phyloP scores from a whole-genome alignment of 2,888 invertebrate species.

The Cerastoderma edule region DNA sequence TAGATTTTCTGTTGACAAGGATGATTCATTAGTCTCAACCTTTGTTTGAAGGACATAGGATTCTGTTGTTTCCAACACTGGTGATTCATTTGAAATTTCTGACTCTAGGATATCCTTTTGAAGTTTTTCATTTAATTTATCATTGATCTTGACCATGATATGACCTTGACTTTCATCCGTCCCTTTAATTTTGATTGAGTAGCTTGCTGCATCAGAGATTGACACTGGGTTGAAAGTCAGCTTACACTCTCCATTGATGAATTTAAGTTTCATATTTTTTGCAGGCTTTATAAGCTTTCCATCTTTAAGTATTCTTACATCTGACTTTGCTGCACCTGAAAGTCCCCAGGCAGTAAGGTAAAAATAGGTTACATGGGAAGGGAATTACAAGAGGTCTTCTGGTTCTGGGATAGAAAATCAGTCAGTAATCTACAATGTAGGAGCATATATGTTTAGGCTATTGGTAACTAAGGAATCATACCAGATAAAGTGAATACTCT shows the following conservation, averaged over 20 bases:
- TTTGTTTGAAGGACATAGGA: no score
- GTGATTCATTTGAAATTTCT: background rate
- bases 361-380: no score
- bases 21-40: no score
- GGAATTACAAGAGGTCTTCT: no score
- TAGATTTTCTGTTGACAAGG: no score
- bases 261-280: conserved; percentile 14
- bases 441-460: no score
- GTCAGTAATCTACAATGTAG: no score
- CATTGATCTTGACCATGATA: conserved; percentile 11
- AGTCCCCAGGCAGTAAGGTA: no score
- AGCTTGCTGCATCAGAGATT: conserved; percentile 4
- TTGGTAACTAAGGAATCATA: no score
- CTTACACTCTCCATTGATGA: conserved; percentile 10
- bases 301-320: conserved; percentile 25
- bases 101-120: background rate
- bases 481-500: no score
- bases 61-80: background rate
- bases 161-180: background rate
- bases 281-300: conserved; percentile 10
- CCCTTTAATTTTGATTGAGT: background rate
- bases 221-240: conserved; percentile 1
- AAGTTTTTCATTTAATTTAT: background rate
- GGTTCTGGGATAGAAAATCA: no score
- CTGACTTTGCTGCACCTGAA: conserved; percentile 8